Evolutionary conservation across 2,888 invertebrate species (phyloP).

Genomic region (Nephrocerus scutellatus): DNA sequence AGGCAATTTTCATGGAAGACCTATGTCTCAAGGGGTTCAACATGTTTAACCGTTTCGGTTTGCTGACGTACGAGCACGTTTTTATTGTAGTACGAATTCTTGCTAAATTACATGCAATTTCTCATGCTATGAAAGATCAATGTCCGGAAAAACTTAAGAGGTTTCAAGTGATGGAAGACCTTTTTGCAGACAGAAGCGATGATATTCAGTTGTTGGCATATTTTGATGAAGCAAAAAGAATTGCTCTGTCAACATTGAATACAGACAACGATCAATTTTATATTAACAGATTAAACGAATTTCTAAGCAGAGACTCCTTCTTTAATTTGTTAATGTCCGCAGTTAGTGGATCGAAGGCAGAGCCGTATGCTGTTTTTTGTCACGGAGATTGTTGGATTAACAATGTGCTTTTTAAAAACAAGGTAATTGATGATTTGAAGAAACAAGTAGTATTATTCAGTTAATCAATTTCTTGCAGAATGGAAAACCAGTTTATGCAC

Average conservation of each 20-base stretch:
- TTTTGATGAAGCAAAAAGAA: constrained; percentile 29
- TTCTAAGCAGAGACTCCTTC: constrained; percentile 26
- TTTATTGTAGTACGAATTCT: constrained; percentile 44
- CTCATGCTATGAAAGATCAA: constrained; percentile 43
- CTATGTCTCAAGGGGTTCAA: constrained; percentile 42
- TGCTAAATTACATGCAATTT: constrained; percentile 50
- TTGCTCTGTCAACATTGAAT: constrained; percentile 27
- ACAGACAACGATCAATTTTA: constrained; percentile 19
- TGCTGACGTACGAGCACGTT: constrained; percentile 41
- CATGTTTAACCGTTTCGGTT: constrained; percentile 47
- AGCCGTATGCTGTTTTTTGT: constrained; percentile 39
- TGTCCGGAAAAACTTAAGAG: constrained; percentile 26
- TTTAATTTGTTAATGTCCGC: constrained; percentile 26
- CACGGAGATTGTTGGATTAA: constrained; percentile 47
- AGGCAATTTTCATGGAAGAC: constrained; percentile 50
- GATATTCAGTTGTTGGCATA: constrained; percentile 28
- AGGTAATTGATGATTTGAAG: constrained; percentile 17
- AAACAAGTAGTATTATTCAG: background rate
- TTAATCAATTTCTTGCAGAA: constrained; percentile 19
- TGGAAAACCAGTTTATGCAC: constrained; percentile 23
- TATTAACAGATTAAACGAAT: constrained; percentile 21
- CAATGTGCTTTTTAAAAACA: constrained; percentile 36
- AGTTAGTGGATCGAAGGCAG: constrained; percentile 28
- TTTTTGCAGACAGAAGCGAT: constrained; percentile 29
- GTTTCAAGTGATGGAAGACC: constrained; percentile 29